phyloP scores from a whole-genome alignment of 2,888 invertebrate species.

The Candidula unifasciata region DNA sequence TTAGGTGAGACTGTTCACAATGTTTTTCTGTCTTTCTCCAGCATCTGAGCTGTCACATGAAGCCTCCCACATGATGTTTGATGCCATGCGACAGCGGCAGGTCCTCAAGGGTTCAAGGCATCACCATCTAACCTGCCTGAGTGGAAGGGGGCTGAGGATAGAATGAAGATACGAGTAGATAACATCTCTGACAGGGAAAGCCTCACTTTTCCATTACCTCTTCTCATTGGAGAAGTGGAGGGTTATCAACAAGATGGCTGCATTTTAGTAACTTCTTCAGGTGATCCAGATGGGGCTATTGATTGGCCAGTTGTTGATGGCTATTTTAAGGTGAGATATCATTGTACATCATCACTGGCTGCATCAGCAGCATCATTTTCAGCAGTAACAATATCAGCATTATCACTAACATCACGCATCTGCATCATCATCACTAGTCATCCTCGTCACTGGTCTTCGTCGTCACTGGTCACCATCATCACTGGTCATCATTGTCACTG shows the following conservation, averaged over 20 bases:
- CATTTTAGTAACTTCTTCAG: constrained; percentile 65
- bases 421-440: too few species aligned
- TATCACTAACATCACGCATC: too few species aligned
- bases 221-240: constrained; percentile 73
- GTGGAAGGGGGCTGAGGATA: not conserved
- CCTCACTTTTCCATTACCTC: constrained; percentile 69
- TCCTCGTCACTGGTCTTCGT: too few species aligned
- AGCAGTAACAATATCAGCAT: too few species aligned
- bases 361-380: not conserved
- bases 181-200: constrained; percentile 70
- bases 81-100: not conserved
- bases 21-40: not conserved
- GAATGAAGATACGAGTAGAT: constrained; percentile 68
- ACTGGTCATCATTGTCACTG: too few species aligned
- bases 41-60: not conserved
- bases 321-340: constrained; percentile 82
- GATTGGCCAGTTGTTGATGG: constrained; percentile 83
- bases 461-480: too few species aligned
- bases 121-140: not conserved
- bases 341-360: not conserved
- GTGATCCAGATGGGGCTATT: constrained; percentile 53
- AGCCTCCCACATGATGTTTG: not conserved
- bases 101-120: not conserved
- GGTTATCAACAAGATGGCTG: constrained; percentile 65
- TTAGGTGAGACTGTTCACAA: not conserved